Base-by-base conservation (phyloP, 2,888 invertebrate species). In the Rotaria magnacalcarata region DNA sequence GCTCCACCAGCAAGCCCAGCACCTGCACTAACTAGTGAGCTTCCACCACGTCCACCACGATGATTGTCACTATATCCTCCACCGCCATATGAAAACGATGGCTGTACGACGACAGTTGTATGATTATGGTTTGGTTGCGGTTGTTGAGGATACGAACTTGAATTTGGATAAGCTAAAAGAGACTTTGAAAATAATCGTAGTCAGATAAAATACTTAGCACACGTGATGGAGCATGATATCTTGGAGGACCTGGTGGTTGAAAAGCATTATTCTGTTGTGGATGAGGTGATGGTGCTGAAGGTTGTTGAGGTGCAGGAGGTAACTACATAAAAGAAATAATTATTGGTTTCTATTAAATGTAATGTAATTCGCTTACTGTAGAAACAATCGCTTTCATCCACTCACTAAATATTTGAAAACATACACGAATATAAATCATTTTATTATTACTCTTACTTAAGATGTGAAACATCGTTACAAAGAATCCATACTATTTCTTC, bases 351-450 rank as follows among this genome's bases (percentile, higher is more conserved):
- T 56, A 6, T 24, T 56, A 56, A 19, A 56, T 56, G 21, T 56
- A 19, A 10, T 56, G 4, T 3, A 58, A 58, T 58, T n/a, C n/a
- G 27, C 58, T 1, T 14, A 60, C 74, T 56, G 86, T 86, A 74
- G 84, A 84, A n/a, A 86, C 85, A 52, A 86, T 86, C 1, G 85
- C 75, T 80, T 86, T 85, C 86, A 86, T 86, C 85, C 86, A 86
- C 47, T 86, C 86, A 85, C 86, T 86, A 34, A 4, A 52, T 52
- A 11, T 52, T 16, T 52, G 14, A 52, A 52, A 16, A 52, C 11
- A 14, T 52, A 14, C 11, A 52, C 16, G 52, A 52, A 14, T 16
- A 3, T 52, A 16, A 52, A 41, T 75, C 16, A 52, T 52, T 52
- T 54, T 54, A 21, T 34, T 16, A 5, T 16, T 19, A 11, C 11